Conservation (phyloP, 2,113 vertebrate species). For the Carassius auratus region DNA sequence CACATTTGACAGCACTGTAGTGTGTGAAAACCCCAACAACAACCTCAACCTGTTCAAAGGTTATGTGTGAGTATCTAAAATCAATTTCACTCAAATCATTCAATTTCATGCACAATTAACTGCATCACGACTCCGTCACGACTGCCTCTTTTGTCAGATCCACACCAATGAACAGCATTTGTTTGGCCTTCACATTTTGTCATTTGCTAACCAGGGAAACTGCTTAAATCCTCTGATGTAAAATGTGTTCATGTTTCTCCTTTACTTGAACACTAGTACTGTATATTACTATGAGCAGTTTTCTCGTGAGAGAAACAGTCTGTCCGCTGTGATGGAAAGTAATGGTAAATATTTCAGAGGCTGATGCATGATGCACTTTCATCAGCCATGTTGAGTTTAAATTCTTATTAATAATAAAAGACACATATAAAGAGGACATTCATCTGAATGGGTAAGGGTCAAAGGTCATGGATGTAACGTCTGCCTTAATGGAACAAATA, state of each 20-base stretch:
- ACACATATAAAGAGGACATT: background rate
- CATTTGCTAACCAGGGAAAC: constrained; percentile 26
- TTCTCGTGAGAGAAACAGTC: background rate
- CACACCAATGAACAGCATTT: constrained; percentile 45
- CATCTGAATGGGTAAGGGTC: background rate
- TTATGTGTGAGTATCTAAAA: constrained; percentile 77
- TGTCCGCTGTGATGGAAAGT: background rate
- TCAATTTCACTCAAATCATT: constrained; percentile 51
- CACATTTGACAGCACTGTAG: constrained; percentile 78
- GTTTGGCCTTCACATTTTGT: constrained; percentile 1
- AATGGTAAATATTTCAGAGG: background rate
- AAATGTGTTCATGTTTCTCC: background rate
- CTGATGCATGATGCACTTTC: background rate
- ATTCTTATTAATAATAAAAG: background rate
- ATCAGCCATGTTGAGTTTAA: constrained; percentile 7
- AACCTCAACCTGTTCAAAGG: constrained; percentile 91
- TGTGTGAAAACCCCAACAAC: constrained; percentile 91
- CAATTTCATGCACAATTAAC: constrained; percentile 52
- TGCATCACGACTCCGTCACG: constrained; percentile 28
- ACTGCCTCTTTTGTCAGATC: constrained; percentile 48
- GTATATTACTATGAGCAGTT: background rate
- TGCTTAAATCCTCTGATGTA: background rate
- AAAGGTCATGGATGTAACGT: background rate
- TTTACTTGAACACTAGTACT: background rate
- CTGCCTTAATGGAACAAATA: background rate